Base-by-base conservation (phyloP, 2,888 invertebrate genomes). In the Herminia tarsipennalis region DNA sequence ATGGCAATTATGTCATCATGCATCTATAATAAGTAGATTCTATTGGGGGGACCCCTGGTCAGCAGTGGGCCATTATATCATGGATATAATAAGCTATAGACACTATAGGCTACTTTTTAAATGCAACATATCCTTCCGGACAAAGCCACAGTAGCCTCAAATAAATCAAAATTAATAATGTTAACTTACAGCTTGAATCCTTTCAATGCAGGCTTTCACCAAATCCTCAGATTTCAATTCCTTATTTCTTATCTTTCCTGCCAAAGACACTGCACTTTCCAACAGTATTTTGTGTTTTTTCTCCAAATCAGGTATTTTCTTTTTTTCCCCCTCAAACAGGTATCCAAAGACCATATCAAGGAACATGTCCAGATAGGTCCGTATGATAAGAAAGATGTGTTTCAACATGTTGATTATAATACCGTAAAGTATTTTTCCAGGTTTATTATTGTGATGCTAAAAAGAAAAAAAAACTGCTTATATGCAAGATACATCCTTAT, bases 171-270 rank as follows among this genome's bases (percentile, higher is more conserved):
- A 13, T 32, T 25, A 40, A 56, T 36, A 9, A 17, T 4, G 28
- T 21, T 12, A 27, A 71, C 82, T 81, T 24, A 96, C 94, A 73
- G 93, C 92, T 56, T 94, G 93, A 33, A 97, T 96, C 62, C 98
- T 93, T 33, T 95, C 94, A 55, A 97, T 95, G 75, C 94, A 98
- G 1, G 94, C 93, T 49, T 87, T 86, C 0, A 97, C 95, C 10
- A 97, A 92, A 50, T 94, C 93, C 70, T 94, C 94, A 1, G 95
- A 94, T 33, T 93, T 94, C 5, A 96, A 55, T 70, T 95, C 86
- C 35, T 91, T 92, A 16, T 73, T 83, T 68, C 94, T 90, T 38
- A 96, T 96, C 82, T 94, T 93, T 34, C 86, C 80, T 0, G 96
- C 95, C 51, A 96, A 76, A 8, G 92, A 84, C 8, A 93, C 88